phyloP scores from a whole-genome alignment of 2,888 invertebrate species.

The Nymphalis urticae region DNA sequence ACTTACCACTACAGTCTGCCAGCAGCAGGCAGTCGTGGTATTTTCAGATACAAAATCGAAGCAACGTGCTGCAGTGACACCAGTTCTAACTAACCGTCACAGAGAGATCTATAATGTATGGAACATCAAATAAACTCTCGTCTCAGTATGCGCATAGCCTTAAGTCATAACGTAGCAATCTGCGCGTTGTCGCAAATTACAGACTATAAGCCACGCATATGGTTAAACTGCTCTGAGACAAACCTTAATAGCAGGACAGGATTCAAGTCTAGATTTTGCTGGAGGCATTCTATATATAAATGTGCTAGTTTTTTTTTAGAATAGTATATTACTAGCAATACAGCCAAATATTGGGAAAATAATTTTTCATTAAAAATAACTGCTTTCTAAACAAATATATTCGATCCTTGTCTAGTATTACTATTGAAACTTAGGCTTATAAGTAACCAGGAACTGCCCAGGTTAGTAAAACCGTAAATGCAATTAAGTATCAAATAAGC shows the following conservation, averaged over 20 bases:
- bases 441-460: no score
- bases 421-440: no score
- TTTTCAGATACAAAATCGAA: no score
- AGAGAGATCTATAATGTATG: neutral
- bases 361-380: neutral
- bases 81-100: no score
- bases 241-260: slow-evolving; percentile 71
- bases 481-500: no score
- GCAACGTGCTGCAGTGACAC: no score
- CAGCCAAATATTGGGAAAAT: neutral
- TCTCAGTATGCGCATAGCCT: slow-evolving; percentile 28
- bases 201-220: slow-evolving; percentile 62
- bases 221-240: slow-evolving; percentile 66
- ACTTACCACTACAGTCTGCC: no score
- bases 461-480: no score
- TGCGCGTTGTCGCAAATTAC: slow-evolving; percentile 70
- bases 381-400: no score
- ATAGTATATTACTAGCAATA: slow-evolving; percentile 6
- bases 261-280: slow-evolving; percentile 57
- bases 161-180: slow-evolving; percentile 62
- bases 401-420: no score
- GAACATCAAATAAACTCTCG: slow-evolving; percentile 8
- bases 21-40: no score
- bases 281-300: slow-evolving; percentile 43
- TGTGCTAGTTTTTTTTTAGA: slow-evolving; percentile 32